These are phyloP conservation scores for Oligia strigilis DNA, from an alignment of 2,888 invertebrate genomes.

Conservation along the genomic window DNA sequence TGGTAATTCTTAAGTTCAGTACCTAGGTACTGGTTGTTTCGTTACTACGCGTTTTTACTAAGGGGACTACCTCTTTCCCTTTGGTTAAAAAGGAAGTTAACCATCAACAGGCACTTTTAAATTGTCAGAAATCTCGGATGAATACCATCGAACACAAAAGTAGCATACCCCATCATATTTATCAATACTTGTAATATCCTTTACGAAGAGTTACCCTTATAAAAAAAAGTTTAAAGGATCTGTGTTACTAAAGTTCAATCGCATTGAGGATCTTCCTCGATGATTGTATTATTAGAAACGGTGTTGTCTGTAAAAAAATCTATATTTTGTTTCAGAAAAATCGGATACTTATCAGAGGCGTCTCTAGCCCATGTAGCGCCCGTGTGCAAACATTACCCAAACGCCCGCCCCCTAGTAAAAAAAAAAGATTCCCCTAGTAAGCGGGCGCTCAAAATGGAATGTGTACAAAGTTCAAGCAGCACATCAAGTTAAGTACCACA, in stretches of 20 bases:
- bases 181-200: not conserved
- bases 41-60: not conserved
- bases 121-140: not conserved
- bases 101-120: not conserved
- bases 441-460: no score
- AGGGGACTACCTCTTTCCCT: not conserved
- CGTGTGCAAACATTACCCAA: no score
- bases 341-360: no score
- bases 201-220: not conserved
- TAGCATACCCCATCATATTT: not conserved
- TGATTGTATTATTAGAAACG: not conserved
- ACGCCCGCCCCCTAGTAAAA: no score
- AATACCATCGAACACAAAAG: not conserved
- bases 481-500: no score
- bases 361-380: no score
- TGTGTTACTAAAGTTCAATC: conserved; percentile 3
- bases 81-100: not conserved
- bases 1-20: not conserved
- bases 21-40: not conserved
- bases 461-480: no score
- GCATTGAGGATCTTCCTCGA: not conserved
- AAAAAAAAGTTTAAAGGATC: not conserved
- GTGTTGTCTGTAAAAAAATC: not conserved
- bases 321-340: not conserved
- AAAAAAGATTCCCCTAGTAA: no score